Conservation (phyloP, 2,888 invertebrate species). For the Aproaerema taeniolella region DNA sequence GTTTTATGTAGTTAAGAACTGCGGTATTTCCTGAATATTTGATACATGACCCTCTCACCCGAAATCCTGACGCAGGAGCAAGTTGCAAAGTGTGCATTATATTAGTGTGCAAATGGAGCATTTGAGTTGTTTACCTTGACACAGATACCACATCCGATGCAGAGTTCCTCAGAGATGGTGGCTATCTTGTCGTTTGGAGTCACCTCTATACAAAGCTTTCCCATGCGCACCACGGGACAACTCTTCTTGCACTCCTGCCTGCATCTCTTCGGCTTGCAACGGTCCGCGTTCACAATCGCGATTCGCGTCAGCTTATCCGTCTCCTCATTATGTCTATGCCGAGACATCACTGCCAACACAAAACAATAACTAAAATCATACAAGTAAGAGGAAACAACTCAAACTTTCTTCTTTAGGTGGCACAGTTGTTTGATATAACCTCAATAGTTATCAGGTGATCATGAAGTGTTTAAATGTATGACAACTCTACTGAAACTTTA, state of each 20-base stretch:
- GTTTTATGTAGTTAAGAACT: too few relatives aligned
- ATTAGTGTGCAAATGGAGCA: too few relatives aligned
- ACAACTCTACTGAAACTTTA: too few relatives aligned
- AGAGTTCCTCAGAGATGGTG: conserved; percentile 97
- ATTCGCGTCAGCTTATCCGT: conserved; percentile 97
- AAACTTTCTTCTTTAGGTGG: conserved; percentile 51
- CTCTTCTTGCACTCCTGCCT: conserved; percentile 99
- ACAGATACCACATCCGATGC: conserved; percentile 99
- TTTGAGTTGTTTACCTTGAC: conserved; percentile 96
- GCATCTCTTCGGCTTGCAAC: too few relatives aligned
- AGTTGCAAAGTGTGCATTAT: too few relatives aligned
- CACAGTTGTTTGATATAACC: conserved; percentile 56
- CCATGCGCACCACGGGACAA: conserved; percentile 99
- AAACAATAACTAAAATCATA: conserved; percentile 20
- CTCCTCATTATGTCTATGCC: conserved; percentile 85
- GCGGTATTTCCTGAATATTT: too few relatives aligned
- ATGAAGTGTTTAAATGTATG: too few relatives aligned
- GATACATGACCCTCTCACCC: too few relatives aligned
- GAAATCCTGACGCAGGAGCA: too few relatives aligned
- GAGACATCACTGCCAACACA: conserved; percentile 59
- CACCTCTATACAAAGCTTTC: conserved; percentile 99
- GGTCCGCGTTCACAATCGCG: conserved; percentile 97
- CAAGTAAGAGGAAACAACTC: conserved; percentile 9
- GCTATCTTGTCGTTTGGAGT: conserved; percentile 97
- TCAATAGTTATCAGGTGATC: conserved; percentile 42